Conservation (phyloP, 2,797 vertebrate genomes). For the Argya squamiceps region DNA sequence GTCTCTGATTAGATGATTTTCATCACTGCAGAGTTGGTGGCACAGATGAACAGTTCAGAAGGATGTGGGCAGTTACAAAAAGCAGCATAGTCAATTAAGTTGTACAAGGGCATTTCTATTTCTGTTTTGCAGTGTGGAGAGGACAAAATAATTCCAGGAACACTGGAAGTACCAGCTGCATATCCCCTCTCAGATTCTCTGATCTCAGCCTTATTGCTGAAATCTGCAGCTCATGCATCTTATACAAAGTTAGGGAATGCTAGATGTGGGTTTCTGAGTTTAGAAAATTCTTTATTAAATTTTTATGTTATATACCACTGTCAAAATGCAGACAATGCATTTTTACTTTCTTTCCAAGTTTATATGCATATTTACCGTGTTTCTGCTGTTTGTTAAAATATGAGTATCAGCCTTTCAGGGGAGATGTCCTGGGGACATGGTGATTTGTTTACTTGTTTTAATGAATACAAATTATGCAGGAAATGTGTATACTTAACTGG, state of each 20-base stretch:
- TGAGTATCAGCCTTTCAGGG: not conserved
- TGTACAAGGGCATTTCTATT: not conserved
- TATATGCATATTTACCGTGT: not conserved
- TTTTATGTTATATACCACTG: not conserved
- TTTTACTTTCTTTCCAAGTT: not conserved
- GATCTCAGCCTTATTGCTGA: not conserved
- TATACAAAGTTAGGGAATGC: not conserved
- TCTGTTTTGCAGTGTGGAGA: not conserved
- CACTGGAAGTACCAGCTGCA: not conserved
- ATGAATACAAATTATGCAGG: not conserved
- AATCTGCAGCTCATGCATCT: not conserved
- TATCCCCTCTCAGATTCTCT: not conserved
- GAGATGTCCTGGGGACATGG: not conserved
- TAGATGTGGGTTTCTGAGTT: not conserved
- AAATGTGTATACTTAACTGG: not conserved
- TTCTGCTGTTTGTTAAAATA: conserved; percentile 8
- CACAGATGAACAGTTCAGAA: not conserved
- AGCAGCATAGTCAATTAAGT: not conserved
- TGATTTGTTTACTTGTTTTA: not conserved
- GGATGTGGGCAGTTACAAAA: not conserved
- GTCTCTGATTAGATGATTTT: not conserved
- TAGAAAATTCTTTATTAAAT: not conserved
- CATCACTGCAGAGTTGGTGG: not conserved
- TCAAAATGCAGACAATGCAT: not conserved
- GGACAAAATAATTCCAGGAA: not conserved